phyloP scores from a whole-genome alignment of 2,797 vertebrate genomes.

The Gymnothorax javanicus region DNA sequence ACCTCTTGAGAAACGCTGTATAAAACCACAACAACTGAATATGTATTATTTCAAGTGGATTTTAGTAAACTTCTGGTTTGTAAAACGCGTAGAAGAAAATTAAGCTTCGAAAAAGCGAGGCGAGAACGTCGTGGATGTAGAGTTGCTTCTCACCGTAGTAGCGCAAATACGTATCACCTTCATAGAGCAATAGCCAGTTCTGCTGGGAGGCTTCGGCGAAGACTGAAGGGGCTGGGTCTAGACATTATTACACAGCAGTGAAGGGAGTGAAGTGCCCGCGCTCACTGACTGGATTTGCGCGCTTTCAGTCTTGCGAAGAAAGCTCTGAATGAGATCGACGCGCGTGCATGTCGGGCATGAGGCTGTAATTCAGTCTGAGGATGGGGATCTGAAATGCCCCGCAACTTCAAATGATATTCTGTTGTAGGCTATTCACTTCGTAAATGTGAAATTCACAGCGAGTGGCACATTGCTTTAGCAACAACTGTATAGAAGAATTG shows the following conservation, averaged over 20 bases:
- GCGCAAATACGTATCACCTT: neutral
- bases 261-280: constrained; percentile 6
- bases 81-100: neutral
- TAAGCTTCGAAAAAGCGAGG: neutral
- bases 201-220: neutral
- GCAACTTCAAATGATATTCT: neutral
- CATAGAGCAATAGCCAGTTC: constrained; percentile 8
- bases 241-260: constrained; percentile 10
- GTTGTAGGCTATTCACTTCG: neutral
- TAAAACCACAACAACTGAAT: neutral
- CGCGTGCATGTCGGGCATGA: neutral
- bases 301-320: constrained; percentile 5
- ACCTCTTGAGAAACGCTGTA: neutral
- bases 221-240: constrained; percentile 14
- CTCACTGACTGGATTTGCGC: neutral
- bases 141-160: neutral
- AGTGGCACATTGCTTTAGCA: neutral
- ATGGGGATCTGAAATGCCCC: constrained; percentile 2
- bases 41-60: neutral
- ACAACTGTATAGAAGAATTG: neutral
- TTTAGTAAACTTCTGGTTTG: neutral
- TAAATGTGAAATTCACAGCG: neutral
- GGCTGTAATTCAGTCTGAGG: neutral
- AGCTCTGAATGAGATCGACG: neutral
- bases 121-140: neutral